Base-by-base conservation (phyloP, 2,888 invertebrate species). In the Lepidochitona cinerea region DNA sequence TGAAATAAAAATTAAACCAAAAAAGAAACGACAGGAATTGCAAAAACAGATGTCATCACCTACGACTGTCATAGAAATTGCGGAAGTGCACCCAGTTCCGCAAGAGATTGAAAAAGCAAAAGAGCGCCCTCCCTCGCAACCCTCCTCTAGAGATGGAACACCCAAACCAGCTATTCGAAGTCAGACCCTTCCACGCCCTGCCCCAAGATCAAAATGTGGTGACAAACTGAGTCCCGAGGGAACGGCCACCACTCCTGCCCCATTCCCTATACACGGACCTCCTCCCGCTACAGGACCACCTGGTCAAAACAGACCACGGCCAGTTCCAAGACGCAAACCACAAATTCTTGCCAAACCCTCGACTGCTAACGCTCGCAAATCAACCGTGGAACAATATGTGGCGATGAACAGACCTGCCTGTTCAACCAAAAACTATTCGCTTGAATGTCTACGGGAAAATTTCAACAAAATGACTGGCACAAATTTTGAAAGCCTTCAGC, bases 351-450 rank as follows among this genome's bases (percentile, higher is more conserved):
- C 84, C 26, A 82, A 59, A 59, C 59, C 59, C 23, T 4, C 32
- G 59, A 26, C 59, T 4, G 41, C 9, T 9, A n/a, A n/a, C n/a
- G 49, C 7, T 4, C 18, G 64, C 26, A 35, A 35, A 66, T 66
- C 66, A 18, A 35, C 84, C 37, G 78, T 79, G 9, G 87, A 87
- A 71, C 87, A 87, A 68, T 87, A 87, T 68, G 84, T 87, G 33
- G 85, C 87, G 1, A 87, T 87, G 87, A 87, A 87, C 67, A 75
- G 85, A 35, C 85, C 85, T 2, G 84, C 82, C 70, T 37, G 37
- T n/a, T 78, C 83, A 0, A 81, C 85, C 7, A 84, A 84, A 23
- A 79, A 82, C 12, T 75, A 85, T 12, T 83, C 84, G 29, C 85
- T 85, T 68, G 83, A 83, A 23, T 83, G 82, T 52, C 78, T 86